Evolutionary conservation across 2,797 vertebrate genomes (phyloP).

Genomic region (Anomalospiza imberbis): DNA sequence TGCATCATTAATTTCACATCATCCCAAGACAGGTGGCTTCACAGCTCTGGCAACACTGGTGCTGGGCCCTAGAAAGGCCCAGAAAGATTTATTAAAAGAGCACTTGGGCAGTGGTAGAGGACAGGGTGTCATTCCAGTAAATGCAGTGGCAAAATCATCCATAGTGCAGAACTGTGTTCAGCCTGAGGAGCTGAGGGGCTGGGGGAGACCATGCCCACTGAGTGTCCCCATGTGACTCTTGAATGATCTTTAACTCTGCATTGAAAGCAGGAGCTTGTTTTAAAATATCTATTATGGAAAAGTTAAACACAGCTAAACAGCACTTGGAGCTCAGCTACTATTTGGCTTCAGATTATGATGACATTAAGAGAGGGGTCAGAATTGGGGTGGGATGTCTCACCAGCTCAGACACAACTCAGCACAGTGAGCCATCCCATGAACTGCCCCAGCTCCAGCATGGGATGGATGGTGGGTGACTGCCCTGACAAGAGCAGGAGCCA

Average conservation of each 20-base stretch:
- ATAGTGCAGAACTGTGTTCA: rapidly evolving
- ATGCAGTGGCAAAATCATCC: not conserved
- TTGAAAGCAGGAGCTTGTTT: not conserved
- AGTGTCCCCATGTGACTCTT: not conserved
- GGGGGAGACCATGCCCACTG: rapidly evolving
- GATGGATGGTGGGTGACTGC: rapidly evolving
- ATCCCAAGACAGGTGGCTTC: not conserved
- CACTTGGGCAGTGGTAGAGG: not conserved
- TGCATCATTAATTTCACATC: not conserved
- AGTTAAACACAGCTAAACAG: not conserved
- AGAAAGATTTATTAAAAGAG: not conserved
- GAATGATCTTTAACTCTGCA: not conserved
- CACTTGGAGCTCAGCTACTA: not conserved
- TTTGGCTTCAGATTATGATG: not conserved
- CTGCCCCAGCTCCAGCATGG: not conserved
- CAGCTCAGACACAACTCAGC: not conserved
- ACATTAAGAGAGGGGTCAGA: not conserved
- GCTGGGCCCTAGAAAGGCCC: rapidly evolving
- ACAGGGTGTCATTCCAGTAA: not conserved
- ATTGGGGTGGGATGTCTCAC: not conserved
- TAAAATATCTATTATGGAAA: not conserved
- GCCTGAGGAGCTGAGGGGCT: rapidly evolving
- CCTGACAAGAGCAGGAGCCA: not conserved
- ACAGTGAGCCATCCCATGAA: rapidly evolving
- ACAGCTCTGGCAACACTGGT: not conserved